Conservation (phyloP, 1,140 invertebrate species). For the Brachionus angularis region DNA sequence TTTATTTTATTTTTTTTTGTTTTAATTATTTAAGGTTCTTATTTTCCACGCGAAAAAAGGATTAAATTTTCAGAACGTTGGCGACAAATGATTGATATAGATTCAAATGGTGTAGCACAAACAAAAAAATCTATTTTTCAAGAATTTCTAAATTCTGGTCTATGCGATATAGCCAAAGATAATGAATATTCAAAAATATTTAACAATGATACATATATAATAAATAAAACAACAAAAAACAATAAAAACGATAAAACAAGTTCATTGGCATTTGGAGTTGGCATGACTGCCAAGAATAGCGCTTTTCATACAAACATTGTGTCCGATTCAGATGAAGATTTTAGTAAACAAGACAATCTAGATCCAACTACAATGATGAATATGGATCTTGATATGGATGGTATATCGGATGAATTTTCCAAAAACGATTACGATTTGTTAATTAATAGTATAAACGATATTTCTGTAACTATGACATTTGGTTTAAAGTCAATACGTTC, state of each 20-base stretch:
- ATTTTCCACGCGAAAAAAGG: constrained; percentile 56
- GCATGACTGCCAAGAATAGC: constrained; percentile 18
- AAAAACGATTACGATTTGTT: constrained; percentile 49
- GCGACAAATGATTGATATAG: constrained; percentile 53
- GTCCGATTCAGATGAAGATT: too few species aligned
- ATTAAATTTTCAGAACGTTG: constrained; percentile 57
- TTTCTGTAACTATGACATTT: constrained; percentile 53
- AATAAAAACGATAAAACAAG: constrained; percentile 9
- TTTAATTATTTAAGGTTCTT: too few species aligned
- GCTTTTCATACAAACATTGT: too few species aligned
- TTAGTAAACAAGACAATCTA: background rate
- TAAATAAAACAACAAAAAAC: background rate
- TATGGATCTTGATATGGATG: constrained; percentile 49
- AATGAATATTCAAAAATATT: background rate
- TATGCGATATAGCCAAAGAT: constrained; percentile 9
- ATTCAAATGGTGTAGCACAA: constrained; percentile 51
- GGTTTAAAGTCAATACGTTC: constrained; percentile 49
- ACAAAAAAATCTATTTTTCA: constrained; percentile 53
- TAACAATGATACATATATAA: background rate
- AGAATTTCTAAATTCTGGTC: constrained; percentile 55
- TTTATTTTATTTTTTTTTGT: too few species aligned
- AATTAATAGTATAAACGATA: constrained; percentile 52
- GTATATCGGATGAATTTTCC: constrained; percentile 48
- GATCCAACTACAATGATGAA: constrained; percentile 44
- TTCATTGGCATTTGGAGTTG: constrained; percentile 26